Evolutionary conservation across 2,888 invertebrate genomes (phyloP).

Genomic region (Sphaerophoria taeniata): DNA sequence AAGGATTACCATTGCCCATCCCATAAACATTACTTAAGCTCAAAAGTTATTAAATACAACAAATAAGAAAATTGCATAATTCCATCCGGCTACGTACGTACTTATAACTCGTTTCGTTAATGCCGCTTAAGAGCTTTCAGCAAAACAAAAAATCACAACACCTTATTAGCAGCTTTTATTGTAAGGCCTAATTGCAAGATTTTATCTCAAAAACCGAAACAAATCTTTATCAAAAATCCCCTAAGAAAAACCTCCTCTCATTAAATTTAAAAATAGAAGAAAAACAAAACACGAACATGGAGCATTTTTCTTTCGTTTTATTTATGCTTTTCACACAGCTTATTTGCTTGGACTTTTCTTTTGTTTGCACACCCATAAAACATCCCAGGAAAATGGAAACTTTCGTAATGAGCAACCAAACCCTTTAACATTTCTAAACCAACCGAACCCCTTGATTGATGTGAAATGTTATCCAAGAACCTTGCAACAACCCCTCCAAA

Average conservation of each 20-base stretch:
- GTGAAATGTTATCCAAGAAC: constrained; percentile 59
- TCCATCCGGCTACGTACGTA: not conserved
- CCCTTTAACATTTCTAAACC: constrained; percentile 36
- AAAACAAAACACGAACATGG: constrained; percentile 6
- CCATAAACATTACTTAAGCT: no score
- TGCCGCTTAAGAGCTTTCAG: constrained; percentile 17
- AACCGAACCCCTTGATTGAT: constrained; percentile 59
- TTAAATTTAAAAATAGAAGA: constrained; percentile 1
- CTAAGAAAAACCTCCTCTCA: not conserved
- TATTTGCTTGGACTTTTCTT: constrained; percentile 35
- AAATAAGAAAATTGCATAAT: not conserved
- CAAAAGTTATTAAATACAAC: no score
- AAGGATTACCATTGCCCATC: no score
- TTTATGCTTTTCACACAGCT: not conserved
- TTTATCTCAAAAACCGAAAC: constrained; percentile 16
- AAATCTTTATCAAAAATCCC: not conserved
- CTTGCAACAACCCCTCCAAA: constrained; percentile 56
- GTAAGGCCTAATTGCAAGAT: constrained; percentile 47
- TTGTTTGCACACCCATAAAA: constrained; percentile 65
- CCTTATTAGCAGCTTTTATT: constrained; percentile 26
- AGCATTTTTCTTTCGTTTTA: not conserved
- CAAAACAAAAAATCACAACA: constrained; percentile 6
- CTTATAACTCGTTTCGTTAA: constrained; percentile 24
- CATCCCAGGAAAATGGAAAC: constrained; percentile 47
- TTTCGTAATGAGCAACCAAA: constrained; percentile 61